These are phyloP conservation scores for Struthio camelus DNA, from an alignment of 2,113 vertebrate species.

Conservation along the genomic window DNA sequence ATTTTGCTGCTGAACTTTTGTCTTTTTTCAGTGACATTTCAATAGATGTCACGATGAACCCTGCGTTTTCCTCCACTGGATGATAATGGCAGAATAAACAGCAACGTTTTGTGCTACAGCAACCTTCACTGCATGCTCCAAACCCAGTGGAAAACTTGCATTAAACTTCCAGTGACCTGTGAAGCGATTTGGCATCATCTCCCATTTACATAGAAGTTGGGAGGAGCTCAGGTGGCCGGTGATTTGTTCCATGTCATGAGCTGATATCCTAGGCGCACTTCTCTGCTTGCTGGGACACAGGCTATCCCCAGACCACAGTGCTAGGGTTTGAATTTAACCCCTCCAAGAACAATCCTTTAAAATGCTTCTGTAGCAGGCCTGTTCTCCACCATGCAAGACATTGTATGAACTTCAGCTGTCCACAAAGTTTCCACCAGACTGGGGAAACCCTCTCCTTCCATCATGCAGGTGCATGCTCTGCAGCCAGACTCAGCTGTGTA, in stretches of 20 bases:
- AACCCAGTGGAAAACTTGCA: background rate
- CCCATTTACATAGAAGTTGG: rapidly evolving
- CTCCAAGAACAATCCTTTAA: background rate
- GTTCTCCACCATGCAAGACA: background rate
- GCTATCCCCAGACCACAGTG: background rate
- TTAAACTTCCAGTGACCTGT: background rate
- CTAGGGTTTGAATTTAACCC: background rate
- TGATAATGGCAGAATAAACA: background rate
- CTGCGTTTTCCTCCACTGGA: background rate
- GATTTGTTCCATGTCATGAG: background rate
- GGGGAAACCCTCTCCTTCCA: background rate
- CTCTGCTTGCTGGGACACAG: rapidly evolving
- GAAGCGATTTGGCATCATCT: background rate
- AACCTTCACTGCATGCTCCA: background rate
- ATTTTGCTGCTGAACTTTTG: background rate
- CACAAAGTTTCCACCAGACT: background rate
- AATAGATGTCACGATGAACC: background rate
- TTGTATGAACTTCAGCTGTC: background rate
- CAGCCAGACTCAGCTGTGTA: background rate
- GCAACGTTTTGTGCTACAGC: background rate
- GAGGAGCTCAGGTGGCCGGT: background rate
- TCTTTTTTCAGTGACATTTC: background rate
- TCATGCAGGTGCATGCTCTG: rapidly evolving
- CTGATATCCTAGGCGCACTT: background rate
- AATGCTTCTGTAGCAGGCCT: background rate